Evolutionary conservation across 2,797 vertebrate species (phyloP).

Genomic region (Clangula hyemalis): DNA sequence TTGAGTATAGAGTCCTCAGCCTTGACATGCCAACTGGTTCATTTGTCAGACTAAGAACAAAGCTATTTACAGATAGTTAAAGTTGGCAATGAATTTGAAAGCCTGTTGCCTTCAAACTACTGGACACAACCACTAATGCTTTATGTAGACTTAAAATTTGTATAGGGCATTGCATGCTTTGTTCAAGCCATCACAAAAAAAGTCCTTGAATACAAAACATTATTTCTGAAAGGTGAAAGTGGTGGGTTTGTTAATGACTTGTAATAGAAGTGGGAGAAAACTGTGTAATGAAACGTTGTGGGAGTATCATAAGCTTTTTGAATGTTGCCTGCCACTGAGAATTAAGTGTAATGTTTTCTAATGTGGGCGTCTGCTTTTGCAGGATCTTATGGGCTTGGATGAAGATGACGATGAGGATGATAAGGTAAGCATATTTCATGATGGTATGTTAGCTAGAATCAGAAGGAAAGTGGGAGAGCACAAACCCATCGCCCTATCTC

Average conservation of each 20-base stretch:
- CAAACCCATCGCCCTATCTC: neutral
- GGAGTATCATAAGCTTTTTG: slow-evolving; percentile 30
- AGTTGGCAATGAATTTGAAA: slow-evolving; percentile 56
- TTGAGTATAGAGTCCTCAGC: slow-evolving; percentile 47
- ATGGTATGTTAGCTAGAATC: neutral
- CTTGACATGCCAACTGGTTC: slow-evolving; percentile 62
- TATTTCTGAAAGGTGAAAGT: neutral
- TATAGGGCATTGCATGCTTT: neutral
- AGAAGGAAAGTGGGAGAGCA: neutral
- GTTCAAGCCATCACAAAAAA: neutral
- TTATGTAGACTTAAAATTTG: slow-evolving; percentile 61
- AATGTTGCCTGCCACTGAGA: neutral
- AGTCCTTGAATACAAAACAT: slow-evolving; percentile 7
- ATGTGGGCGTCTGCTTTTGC: slow-evolving; percentile 57
- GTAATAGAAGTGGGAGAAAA: slow-evolving; percentile 17
- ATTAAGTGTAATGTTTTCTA: slow-evolving; percentile 18
- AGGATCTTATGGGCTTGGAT: slow-evolving; percentile 89
- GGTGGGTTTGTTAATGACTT: neutral
- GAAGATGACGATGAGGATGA: slow-evolving; percentile 97
- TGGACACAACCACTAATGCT: slow-evolving; percentile 13
- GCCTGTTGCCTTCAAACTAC: slow-evolving; percentile 44
- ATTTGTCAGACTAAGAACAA: slow-evolving; percentile 71
- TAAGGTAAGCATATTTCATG: slow-evolving; percentile 82
- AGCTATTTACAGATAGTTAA: slow-evolving; percentile 65
- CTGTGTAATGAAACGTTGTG: neutral